Evolutionary conservation across 2,888 invertebrate genomes (phyloP).

Genomic region (Acleris literana): DNA sequence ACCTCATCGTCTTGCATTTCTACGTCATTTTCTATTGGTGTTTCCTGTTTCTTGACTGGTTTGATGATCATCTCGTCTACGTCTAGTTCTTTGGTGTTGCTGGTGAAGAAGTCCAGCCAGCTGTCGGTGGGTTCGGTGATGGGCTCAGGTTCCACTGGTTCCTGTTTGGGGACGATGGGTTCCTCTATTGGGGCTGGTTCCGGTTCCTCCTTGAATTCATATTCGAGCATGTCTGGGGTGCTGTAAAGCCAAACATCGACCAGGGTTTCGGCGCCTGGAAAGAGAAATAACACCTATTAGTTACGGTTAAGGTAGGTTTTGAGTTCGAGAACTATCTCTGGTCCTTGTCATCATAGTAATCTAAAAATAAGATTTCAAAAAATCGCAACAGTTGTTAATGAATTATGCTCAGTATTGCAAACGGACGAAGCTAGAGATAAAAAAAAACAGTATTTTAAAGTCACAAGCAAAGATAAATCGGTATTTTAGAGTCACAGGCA

Average conservation of each 20-base stretch:
- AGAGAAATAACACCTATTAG: slow-evolving; percentile 10
- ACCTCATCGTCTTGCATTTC: slow-evolving; percentile 27
- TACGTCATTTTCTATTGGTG: slow-evolving; percentile 34
- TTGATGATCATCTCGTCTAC: slow-evolving; percentile 76
- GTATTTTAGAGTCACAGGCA: too few relatives aligned
- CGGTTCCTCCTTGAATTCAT: slow-evolving; percentile 58
- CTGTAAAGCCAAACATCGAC: slow-evolving; percentile 88
- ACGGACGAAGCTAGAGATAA: too few relatives aligned
- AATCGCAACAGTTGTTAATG: too few relatives aligned
- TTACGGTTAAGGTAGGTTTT: not conserved
- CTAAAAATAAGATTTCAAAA: too few relatives aligned
- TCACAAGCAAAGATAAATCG: too few relatives aligned
- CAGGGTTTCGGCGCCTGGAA: slow-evolving; percentile 90
- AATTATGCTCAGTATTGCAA: too few relatives aligned
- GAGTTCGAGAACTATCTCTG: too few relatives aligned
- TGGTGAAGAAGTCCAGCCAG: slow-evolving; percentile 75
- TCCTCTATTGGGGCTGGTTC: slow-evolving; percentile 2
- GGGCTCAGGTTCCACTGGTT: slow-evolving; percentile 34
- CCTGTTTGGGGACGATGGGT: slow-evolving; percentile 22
- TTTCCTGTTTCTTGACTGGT: slow-evolving; percentile 45
- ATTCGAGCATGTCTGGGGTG: slow-evolving; percentile 70
- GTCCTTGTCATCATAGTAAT: too few relatives aligned
- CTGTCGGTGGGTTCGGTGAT: slow-evolving; percentile 49
- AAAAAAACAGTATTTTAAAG: too few relatives aligned
- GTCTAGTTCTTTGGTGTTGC: slow-evolving; percentile 63